Base-by-base conservation (phyloP, 2,113 vertebrate species). In the Cavia aperea region DNA sequence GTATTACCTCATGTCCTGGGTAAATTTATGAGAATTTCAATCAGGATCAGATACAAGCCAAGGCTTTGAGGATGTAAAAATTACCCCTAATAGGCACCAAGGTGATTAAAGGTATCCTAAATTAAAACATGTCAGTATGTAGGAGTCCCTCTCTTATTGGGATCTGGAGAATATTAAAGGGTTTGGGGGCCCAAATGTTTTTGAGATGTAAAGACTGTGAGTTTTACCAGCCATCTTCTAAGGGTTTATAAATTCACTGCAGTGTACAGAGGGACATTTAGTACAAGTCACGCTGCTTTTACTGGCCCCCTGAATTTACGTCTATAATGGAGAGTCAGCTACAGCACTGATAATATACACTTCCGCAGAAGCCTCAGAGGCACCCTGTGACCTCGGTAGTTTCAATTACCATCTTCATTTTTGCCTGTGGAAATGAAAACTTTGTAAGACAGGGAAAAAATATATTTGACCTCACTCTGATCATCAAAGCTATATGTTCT, bases 11-110 rank as follows among this genome's bases (percentile, higher is more conserved):
- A 94, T 39, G 51, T 72, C 72, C 16, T 36, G 31, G 54, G 29
- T 39, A 73, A 54, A 94, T 95, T 96, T 94, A 96, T 94, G 82
- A 75, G 95, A 88, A 93, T 94, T 77, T 91, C 56, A 90, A 36
- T 24, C 78, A 82, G 92, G 78, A 89, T 94, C 85, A 93, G 79
- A 81, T 82, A 92, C 89, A 95, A 94, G 93, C 39, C n/a, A 92
- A 89, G 33, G 72, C 94, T 96, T 94, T 93, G 93, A 94, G 94
- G 78, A 82, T 82, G 62, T n/a, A 91, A 90, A 92, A 81, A 89
- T 91, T 93, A 84, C 77, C 82, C 70, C 70, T 95, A 93, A 96
- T 90, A 54, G 82, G 78, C 88, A 82, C 88, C 46, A 83, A 84
- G 29, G 63, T 90, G 93, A 96, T 96, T 91, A 93, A 96, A 95